Base-by-base conservation (phyloP, 2,797 vertebrate species). In the Hydrolagus colliei region DNA sequence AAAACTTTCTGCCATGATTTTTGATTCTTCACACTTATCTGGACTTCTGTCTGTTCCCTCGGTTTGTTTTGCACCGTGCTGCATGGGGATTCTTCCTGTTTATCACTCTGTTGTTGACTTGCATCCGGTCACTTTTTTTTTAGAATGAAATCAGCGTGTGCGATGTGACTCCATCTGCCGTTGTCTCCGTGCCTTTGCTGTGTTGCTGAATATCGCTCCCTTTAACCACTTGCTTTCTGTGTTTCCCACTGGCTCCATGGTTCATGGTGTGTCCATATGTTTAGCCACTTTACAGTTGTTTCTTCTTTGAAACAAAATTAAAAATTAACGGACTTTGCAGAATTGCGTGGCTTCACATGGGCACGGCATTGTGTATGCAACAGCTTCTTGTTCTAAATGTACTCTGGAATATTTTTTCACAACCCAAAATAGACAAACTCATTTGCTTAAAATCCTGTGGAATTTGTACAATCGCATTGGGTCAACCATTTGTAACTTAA, bases 311-410 rank as follows among this genome's bases (percentile, higher is more conserved):
- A 90, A 91, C 89, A 86, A 71, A 77, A 71, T n/a, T 7, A 10
- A 73, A 18, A 78, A 92, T 93, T 92, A 90, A 88, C 89, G 89
- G 89, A 92, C 92, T 93, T 86, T 89, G 91, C 89, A 91, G 90
- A 90, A 90, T 52, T 22, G 62, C 10, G 87, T 89, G 89, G 73
- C 89, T 90, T 93, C 92, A 92, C 92, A 91, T 90, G 90, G 92
- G 92, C 93, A 93, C 94, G 93, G 93, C 94, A 94, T 94, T 92
- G 90, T 89, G 92, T 93, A 92, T 91, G 88, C 93, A 89, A 90
- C 88, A 90, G 94, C 94, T 95, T 94, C 91, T 91, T 92, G 92
- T 94, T 92, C 95, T 92, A 95, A 96, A 95, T 96, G 96, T 97
- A 96, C 96, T 97, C 95, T 96, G 94, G 95, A 94, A 95, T 92